These are phyloP conservation scores for Drosophila bunnanda DNA, from an alignment of 2,888 invertebrate species.

Conservation along the genomic window DNA sequence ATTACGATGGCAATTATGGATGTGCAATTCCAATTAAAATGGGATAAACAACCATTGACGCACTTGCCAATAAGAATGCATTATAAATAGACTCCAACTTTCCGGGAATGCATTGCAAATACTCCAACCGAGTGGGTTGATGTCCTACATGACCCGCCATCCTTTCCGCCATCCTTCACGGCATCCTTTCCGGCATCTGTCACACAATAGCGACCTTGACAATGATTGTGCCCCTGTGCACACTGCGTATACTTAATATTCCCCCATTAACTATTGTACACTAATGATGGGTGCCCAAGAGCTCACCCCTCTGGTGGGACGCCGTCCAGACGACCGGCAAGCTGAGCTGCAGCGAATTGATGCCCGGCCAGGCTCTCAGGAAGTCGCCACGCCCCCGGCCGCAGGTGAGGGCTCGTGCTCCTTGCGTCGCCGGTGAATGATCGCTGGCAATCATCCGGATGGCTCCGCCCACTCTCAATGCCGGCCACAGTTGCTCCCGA, in stretches of 20 bases:
- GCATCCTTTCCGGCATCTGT: too few species aligned
- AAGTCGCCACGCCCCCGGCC: slow-evolving; percentile 86
- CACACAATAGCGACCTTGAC: too few species aligned
- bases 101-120: background rate
- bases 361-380: slow-evolving; percentile 90
- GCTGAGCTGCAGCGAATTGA: slow-evolving; percentile 90
- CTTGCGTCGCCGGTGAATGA: slow-evolving; percentile 89
- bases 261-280: background rate
- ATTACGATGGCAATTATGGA: background rate
- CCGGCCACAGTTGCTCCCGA: slow-evolving; percentile 88
- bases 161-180: too few species aligned
- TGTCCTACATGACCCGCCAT: too few species aligned
- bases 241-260: slow-evolving; percentile 22
- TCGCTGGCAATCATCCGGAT: slow-evolving; percentile 89
- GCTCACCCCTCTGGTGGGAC: slow-evolving; percentile 83
- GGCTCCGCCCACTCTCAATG: slow-evolving; percentile 83
- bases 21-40: background rate
- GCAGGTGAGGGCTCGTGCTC: slow-evolving; percentile 86
- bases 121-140: background rate
- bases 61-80: background rate
- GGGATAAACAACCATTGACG: slow-evolving; percentile 4
- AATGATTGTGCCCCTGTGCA: background rate
- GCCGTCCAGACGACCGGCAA: slow-evolving; percentile 89
- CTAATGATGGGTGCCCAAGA: background rate
- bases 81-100: background rate